phyloP scores from a whole-genome alignment of 2,888 invertebrate species.

The Villa cingulata region DNA sequence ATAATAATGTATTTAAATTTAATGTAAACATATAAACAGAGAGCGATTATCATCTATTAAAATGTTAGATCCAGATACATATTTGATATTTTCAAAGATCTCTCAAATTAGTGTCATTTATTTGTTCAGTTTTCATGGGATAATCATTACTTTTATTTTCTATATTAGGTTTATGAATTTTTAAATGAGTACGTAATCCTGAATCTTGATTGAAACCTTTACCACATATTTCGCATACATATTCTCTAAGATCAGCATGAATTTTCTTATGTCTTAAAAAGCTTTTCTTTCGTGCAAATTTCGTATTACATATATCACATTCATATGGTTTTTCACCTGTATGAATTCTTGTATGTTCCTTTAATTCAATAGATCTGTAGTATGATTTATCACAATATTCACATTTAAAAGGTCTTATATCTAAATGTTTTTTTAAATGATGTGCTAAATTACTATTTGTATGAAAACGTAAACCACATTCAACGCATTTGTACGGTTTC shows the following conservation, averaged over 20 bases:
- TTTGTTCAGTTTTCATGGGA: too few relatives aligned
- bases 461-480: neutral
- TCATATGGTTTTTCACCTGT: neutral
- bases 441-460: neutral
- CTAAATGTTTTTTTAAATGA: neutral
- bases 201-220: neutral
- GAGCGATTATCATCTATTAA: too few relatives aligned
- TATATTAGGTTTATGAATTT: too few relatives aligned
- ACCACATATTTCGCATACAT: neutral
- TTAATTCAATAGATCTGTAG: neutral
- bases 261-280: neutral
- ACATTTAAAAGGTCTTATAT: neutral
- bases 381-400: neutral
- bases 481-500: neutral
- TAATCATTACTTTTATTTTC: too few relatives aligned
- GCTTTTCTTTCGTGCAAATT: neutral
- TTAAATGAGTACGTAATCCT: neutral
- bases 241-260: neutral
- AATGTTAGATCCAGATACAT: too few relatives aligned
- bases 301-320: neutral
- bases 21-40: too few relatives aligned
- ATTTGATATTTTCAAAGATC: too few relatives aligned
- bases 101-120: too few relatives aligned
- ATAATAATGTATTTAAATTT: too few relatives aligned
- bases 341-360: neutral